phyloP scores from a whole-genome alignment of 2,113 vertebrate species.

The Burhinus bistriatus region DNA sequence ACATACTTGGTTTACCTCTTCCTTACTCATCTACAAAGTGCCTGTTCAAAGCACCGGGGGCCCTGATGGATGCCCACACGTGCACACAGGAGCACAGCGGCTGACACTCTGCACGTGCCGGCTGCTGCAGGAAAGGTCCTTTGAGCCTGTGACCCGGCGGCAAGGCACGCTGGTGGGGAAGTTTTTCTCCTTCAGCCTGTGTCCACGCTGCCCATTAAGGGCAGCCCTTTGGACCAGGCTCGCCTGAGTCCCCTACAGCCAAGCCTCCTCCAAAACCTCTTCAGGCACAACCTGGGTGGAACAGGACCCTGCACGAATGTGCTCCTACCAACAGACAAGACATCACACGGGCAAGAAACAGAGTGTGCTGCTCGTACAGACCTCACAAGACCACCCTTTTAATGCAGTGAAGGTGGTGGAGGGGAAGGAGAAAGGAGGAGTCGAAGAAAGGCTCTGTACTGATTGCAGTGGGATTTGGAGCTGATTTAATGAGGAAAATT shows the following conservation, averaged over 20 bases:
- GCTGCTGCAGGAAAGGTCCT: not conserved
- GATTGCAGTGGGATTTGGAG: not conserved
- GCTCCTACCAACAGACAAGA: not conserved
- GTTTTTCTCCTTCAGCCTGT: not conserved
- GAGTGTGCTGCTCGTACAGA: not conserved
- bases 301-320: rapidly evolving
- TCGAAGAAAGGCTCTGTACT: not conserved
- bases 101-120: not conserved
- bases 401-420: not conserved
- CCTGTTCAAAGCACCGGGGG: not conserved
- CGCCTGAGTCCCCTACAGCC: not conserved
- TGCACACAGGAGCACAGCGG: rapidly evolving
- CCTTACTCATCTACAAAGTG: constrained; percentile 32
- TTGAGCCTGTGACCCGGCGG: rapidly evolving
- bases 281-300: not conserved
- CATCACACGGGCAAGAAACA: rapidly evolving
- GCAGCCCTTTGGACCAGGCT: not conserved
- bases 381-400: not conserved
- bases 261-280: not conserved
- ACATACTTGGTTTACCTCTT: constrained; percentile 1
- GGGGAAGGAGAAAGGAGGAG: not conserved
- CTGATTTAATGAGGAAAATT: constrained; percentile 35
- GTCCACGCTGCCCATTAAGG: rapidly evolving
- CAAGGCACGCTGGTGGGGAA: rapidly evolving
- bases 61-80: not conserved